phyloP scores from a whole-genome alignment of 2,113 vertebrate genomes.

The Fukomys damarensis region DNA sequence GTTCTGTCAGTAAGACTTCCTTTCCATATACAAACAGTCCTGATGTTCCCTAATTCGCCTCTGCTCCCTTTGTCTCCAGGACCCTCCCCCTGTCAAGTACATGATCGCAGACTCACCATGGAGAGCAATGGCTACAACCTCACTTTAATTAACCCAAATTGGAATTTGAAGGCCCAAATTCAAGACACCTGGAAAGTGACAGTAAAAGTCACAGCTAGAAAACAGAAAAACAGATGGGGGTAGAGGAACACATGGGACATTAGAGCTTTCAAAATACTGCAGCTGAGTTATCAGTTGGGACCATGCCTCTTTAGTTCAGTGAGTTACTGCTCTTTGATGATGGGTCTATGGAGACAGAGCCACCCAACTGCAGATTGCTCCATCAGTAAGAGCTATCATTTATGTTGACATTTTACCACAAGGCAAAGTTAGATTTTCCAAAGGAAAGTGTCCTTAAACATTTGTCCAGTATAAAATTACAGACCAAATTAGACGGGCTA shows the following conservation, averaged over 20 bases:
- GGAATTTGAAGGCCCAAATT: neutral
- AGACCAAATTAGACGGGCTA: conserved; percentile 74
- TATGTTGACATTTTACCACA: conserved; percentile 58
- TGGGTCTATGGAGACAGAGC: too few species aligned
- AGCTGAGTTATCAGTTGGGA: neutral
- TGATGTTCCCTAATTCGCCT: neutral
- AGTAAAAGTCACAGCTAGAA: neutral
- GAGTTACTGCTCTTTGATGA: neutral
- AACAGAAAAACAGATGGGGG: neutral
- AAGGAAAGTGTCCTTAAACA: conserved; percentile 70
- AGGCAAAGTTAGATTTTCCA: conserved; percentile 66
- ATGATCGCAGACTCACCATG: neutral
- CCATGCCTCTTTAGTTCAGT: neutral
- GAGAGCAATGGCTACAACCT: neutral
- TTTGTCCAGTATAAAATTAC: conserved; percentile 76
- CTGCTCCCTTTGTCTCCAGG: neutral
- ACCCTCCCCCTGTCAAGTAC: neutral
- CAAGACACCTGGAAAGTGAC: conserved; percentile 36
- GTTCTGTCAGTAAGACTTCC: neutral
- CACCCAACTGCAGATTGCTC: neutral
- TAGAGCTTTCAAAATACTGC: neutral
- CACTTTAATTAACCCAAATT: conserved; percentile 8
- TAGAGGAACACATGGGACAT: neutral
- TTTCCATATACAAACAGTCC: neutral
- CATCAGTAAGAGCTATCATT: conserved; percentile 55